Evolutionary conservation across 2,797 vertebrate genomes (phyloP).

Genomic region (Neoniphon sammara): DNA sequence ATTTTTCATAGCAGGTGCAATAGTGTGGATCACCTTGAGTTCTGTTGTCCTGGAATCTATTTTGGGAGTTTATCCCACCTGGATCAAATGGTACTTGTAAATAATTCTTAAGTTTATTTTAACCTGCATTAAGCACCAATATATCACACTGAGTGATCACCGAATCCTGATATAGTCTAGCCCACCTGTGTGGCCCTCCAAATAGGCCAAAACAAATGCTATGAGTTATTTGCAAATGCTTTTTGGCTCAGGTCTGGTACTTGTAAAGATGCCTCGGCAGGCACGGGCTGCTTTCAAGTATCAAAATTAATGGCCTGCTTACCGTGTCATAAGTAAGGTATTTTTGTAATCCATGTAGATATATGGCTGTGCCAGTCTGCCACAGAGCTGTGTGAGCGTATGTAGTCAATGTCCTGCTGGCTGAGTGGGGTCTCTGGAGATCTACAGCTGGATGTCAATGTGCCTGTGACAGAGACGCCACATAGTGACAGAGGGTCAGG

Average conservation of each 20-base stretch:
- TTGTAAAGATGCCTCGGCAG: neutral
- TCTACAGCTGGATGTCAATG: conserved; percentile 8
- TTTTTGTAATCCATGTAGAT: conserved; percentile 7
- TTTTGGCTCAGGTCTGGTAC: neutral
- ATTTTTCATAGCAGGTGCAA: conserved; percentile 2
- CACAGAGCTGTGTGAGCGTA: neutral
- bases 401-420: neutral
- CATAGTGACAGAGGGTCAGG: conserved; percentile 16
- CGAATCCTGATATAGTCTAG: neutral
- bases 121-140: neutral
- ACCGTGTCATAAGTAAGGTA: neutral
- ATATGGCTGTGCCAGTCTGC: neutral
- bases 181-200: neutral
- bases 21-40: neutral
- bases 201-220: neutral
- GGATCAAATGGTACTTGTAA: too few species aligned
- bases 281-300: neutral
- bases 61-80: too few species aligned
- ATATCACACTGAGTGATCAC: conserved; percentile 10
- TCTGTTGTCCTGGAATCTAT: neutral
- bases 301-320: neutral
- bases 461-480: conserved; percentile 35
- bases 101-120: neutral
- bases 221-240: neutral
- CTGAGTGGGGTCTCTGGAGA: conserved; percentile 9